Conservation (phyloP, 2,797 vertebrate species). For the Enteromius trimaculatus region DNA sequence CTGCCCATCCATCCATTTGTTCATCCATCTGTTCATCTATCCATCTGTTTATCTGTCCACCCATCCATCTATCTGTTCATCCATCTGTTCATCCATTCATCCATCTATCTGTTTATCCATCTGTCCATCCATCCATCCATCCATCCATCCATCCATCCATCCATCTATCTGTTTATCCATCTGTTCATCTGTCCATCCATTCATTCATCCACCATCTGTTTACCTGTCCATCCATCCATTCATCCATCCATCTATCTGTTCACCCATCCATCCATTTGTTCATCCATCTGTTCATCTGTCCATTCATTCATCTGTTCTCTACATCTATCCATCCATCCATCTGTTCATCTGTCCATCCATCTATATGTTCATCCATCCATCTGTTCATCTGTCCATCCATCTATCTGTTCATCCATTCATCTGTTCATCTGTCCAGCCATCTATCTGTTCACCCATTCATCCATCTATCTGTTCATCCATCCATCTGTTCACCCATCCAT, state of each 20-base stretch:
- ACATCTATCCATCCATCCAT: too few relatives aligned
- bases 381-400: background rate
- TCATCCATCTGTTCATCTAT: accelerated
- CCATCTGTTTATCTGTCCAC: background rate
- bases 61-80: background rate
- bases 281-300: too few relatives aligned
- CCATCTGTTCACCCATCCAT: too few relatives aligned
- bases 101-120: background rate
- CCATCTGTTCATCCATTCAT: accelerated
- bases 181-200: background rate
- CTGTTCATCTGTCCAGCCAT: accelerated
- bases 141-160: background rate
- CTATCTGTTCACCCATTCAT: too few relatives aligned
- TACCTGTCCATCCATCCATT: background rate
- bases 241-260: too few relatives aligned
- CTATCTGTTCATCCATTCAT: too few relatives aligned
- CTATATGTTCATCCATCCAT: accelerated
- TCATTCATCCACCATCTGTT: background rate
- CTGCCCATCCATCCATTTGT: background rate
- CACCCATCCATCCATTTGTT: too few relatives aligned
- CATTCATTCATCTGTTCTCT: too few relatives aligned
- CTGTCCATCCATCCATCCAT: background rate
- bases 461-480: too few relatives aligned
- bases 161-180: background rate
- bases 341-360: background rate